Percentiles rank a stretch among this genome's conserved stretches.
Evolutionary conservation across 2,888 invertebrate species (phyloP).

Genomic region (Caenorhabditis angaria): DNA sequence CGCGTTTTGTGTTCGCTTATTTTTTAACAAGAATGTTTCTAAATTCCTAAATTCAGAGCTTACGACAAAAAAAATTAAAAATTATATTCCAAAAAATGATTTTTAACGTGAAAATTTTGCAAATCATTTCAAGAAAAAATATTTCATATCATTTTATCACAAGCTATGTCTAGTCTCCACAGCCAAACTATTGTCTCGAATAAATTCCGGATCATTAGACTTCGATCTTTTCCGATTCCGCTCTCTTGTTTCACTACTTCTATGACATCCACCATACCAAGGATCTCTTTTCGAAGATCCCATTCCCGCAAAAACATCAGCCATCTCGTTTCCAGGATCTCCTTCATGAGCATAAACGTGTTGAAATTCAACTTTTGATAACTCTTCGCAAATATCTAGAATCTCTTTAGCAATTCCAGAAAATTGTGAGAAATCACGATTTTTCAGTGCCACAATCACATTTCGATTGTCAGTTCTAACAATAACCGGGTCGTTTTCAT

Average conservation of each 20-base stretch:
- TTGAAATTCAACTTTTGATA: slow-evolving; percentile 33
- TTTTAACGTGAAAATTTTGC: too few relatives aligned
- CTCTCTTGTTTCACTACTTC: not conserved
- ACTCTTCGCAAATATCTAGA: slow-evolving; percentile 11
- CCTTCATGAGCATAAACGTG: slow-evolving; percentile 42
- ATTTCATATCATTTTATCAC: too few relatives aligned
- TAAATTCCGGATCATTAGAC: slow-evolving; percentile 7
- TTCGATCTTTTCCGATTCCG: slow-evolving; percentile 1
- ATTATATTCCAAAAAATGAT: too few relatives aligned
- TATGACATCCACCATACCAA: slow-evolving; percentile 1
- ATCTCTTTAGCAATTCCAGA: slow-evolving; percentile 11
- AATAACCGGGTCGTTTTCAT: slow-evolving; percentile 22
- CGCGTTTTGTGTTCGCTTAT: too few relatives aligned
- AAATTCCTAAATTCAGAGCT: too few relatives aligned
- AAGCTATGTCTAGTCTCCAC: not conserved
- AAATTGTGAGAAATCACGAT: not conserved
- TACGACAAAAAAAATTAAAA: too few relatives aligned
- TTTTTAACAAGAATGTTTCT: too few relatives aligned
- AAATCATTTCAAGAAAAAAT: too few relatives aligned
- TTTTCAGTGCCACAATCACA: slow-evolving; percentile 9
- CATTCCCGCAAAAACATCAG: slow-evolving; percentile 22
- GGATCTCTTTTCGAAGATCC: slow-evolving; percentile 6
- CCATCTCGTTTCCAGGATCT: slow-evolving; percentile 41
- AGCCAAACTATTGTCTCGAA: not conserved
- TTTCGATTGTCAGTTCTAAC: slow-evolving; percentile 34